Base-by-base conservation (phyloP, 1,140 invertebrate genomes). In the Aphidius ervi region DNA sequence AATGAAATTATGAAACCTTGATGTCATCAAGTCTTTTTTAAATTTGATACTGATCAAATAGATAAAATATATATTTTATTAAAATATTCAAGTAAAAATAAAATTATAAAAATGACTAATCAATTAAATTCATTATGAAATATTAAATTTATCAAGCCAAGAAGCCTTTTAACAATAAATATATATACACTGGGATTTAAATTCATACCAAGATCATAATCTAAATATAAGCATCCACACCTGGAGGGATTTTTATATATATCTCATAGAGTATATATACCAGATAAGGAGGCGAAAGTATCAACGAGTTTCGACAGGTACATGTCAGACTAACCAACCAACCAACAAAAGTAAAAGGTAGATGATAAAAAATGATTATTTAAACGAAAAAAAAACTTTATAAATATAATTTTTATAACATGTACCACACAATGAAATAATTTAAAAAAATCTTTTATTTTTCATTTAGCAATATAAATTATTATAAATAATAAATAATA, bases 281-380 rank as follows among this genome's bases (percentile, higher is more conserved):
- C 40, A 54, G 52, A 54, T 54, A 54, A 54, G 52, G 23, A 50
- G 5, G 40, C 16, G 16, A 16, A 16, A 16, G 16, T 16, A 16
- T 16, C 16, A 16, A 16, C 40, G 31, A 40, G 50, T 53, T 53
- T 53, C 50, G 40, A 54, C 52, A 54, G 52, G 40, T 54, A 40
- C 5, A 20, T 16, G 6, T 40, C 39, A 9, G 6, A 37, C 39
- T n/a, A 40, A 10, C 5, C 9, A 52, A 37, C 37, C 5, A 52
- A 5, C 9, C 40, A 37, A 37, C 9, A n/a, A 42, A 41, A 45
- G 43, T 20, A 52, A 31, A 31, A 23, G 23, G 49, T 52, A 9
- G 23, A 37, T 10, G 49, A 52, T 52, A 52, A 37, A 10, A 23
- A 10, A 23, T 52, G 31, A 52, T 52, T 52, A 37, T 48, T 23